Percentiles rank a stretch among this genome's conserved stretches.
These are phyloP conservation scores for Mus minutoides DNA, from an alignment of 2,797 vertebrate genomes.

Conservation along the genomic window DNA sequence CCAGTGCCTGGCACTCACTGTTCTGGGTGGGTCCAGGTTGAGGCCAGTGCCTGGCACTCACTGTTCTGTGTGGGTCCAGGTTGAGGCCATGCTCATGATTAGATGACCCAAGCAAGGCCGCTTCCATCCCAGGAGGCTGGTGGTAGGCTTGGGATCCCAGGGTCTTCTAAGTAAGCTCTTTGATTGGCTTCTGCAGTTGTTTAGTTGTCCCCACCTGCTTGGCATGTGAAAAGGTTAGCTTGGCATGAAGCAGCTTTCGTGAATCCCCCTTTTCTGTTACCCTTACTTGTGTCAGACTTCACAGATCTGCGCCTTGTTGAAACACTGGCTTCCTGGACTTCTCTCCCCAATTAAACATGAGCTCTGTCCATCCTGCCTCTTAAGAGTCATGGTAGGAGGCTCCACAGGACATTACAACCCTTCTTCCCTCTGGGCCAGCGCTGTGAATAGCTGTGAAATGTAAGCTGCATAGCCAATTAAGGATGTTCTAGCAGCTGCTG, in stretches of 20 bases:
- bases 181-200: constrained; percentile 36
- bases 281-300: neutral
- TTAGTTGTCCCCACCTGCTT: constrained; percentile 50
- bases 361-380: neutral
- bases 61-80: neutral
- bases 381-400: neutral
- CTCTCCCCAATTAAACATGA: neutral
- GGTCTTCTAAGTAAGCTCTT: constrained; percentile 46
- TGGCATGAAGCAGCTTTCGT: constrained; percentile 71
- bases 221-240: constrained; percentile 80
- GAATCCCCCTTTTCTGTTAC: constrained; percentile 72
- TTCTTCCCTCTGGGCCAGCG: neutral
- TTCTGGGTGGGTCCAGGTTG: no score
- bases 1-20: no score
- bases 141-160: neutral
- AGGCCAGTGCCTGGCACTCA: no score
- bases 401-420: neutral
- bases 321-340: neutral
- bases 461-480: neutral
- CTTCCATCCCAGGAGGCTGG: neutral
- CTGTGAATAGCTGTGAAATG: neutral
- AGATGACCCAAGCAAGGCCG: neutral
- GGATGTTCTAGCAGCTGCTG: neutral
- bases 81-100: neutral
- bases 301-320: neutral